phyloP scores from a whole-genome alignment of 2,888 invertebrate genomes.

The Rhingia campestris region DNA sequence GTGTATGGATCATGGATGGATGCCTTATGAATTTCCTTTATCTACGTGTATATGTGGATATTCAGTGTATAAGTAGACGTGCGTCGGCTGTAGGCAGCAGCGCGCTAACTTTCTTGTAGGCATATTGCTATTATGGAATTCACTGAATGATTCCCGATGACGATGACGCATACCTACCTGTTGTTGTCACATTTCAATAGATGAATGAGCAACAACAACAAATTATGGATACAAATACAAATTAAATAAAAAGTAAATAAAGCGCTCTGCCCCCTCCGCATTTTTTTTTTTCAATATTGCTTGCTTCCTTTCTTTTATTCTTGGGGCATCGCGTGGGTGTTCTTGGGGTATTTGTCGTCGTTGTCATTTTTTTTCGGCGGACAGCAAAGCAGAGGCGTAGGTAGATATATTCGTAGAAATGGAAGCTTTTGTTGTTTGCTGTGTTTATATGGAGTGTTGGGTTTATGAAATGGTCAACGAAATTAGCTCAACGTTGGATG shows the following conservation, averaged over 20 bases:
- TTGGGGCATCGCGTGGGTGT: slow-evolving; percentile 65
- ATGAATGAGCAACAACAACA: slow-evolving; percentile 18
- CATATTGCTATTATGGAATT: slow-evolving; percentile 71
- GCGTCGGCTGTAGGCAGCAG: slow-evolving; percentile 39
- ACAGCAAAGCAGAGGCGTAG: slow-evolving; percentile 24
- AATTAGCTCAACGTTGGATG: no score
- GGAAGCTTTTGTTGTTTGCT: slow-evolving; percentile 5
- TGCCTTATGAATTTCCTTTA: no score
- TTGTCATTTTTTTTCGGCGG: slow-evolving; percentile 22
- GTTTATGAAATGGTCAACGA: not conserved
- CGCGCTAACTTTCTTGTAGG: slow-evolving; percentile 51
- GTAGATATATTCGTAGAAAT: slow-evolving; percentile 16
- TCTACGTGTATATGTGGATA: no score
- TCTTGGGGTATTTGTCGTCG: slow-evolving; percentile 51
- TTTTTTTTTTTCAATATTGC: slow-evolving; percentile 34
- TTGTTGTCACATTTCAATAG: slow-evolving; percentile 66
- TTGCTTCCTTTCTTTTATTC: slow-evolving; percentile 55
- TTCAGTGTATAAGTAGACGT: slow-evolving; percentile 17
- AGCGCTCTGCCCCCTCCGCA: slow-evolving; percentile 38
- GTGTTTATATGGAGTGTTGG: not conserved
- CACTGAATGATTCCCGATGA: slow-evolving; percentile 66
- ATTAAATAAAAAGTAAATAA: slow-evolving; percentile 50
- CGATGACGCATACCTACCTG: slow-evolving; percentile 75
- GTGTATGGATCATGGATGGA: not conserved
- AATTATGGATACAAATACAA: slow-evolving; percentile 9